Evolutionary conservation across 2,888 invertebrate genomes (phyloP), one percentile per base, ranked within the genome.

Genomic region (Drosophila sordidapex): DNA sequence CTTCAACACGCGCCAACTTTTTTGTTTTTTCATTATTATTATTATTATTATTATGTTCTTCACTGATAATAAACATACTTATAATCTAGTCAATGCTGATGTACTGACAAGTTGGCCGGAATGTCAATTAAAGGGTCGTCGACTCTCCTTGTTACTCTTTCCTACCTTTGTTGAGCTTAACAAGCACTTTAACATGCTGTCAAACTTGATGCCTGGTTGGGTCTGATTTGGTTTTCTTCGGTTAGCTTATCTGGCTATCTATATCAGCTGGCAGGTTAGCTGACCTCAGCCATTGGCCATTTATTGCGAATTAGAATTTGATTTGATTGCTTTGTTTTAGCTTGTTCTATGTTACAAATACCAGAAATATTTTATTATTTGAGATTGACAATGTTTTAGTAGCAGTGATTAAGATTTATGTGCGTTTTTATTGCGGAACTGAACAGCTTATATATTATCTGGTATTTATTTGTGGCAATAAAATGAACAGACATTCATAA

Each of bases 31-130:
- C 10, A 53, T 40, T 56, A 36, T 40, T 57, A 21, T 43, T 56
- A 36, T 40, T 57, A 21, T 43, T 31, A 21, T 13, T 7, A 46
- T 46, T 46, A 25, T 25, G 8, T 46, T 46, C 8, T 25, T 46
- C 15, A 25, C 46, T 25, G 46, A 46, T 46, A 36, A 49, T 27
- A 43, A 13, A 29, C 29, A 25, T 35, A 38, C 11, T 29, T 38
- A n/a, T 48, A 31, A 53, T 66, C 11, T 46, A 18, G 35, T 21
- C 4, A 13, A 13, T 35, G 33, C 21, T 38, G 29, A 1, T 46
- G 21, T 38, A 18, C 11, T 59, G 46, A 69, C 69, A 68, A 40
- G 35, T 60, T 60, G 54, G 8, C 49, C 43, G 40, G 31, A 15
- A 27, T 21, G 46, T 46, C 38, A 64, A 31, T 61, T 57, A 31